These are phyloP conservation scores for Champsocephalus esox DNA, from an alignment of 2,797 vertebrate genomes.

Conservation along the genomic window DNA sequence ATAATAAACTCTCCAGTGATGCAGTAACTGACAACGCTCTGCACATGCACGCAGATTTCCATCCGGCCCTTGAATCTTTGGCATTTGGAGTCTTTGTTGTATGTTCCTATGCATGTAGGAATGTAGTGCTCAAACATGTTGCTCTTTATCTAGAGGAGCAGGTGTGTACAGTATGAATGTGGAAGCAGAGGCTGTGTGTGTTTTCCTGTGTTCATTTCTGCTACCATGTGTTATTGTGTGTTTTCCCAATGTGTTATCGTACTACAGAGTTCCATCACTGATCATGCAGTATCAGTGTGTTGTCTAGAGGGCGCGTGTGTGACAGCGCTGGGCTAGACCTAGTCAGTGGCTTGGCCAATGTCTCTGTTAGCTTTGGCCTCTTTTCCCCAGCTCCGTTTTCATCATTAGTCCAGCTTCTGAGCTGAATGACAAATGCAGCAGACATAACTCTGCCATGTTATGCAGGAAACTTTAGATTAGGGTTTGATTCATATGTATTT, in stretches of 20 bases:
- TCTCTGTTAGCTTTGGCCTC: slow-evolving; percentile 69
- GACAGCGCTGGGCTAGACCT: slow-evolving; percentile 14
- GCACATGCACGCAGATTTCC: slow-evolving; percentile 22
- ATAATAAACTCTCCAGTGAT: slow-evolving; percentile 66
- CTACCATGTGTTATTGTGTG: background rate
- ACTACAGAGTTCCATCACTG: background rate
- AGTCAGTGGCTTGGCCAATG: slow-evolving; percentile 67
- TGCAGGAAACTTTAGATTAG: slow-evolving; percentile 56
- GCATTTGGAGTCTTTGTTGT: no score
- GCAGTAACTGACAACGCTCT: slow-evolving; percentile 45
- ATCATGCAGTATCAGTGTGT: slow-evolving; percentile 4
- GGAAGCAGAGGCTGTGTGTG: background rate
- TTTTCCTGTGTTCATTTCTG: background rate
- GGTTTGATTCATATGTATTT: slow-evolving; percentile 35
- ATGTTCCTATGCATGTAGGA: slow-evolving; percentile 8
- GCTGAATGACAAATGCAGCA: slow-evolving; percentile 59
- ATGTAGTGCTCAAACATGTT: slow-evolving; percentile 4
- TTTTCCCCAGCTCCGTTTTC: slow-evolving; percentile 58
- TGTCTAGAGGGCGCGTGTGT: slow-evolving; percentile 30
- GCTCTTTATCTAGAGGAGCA: background rate
- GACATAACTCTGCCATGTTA: slow-evolving; percentile 47
- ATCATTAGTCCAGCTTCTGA: slow-evolving; percentile 46
- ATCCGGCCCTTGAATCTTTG: slow-evolving; percentile 1
- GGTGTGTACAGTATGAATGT: background rate
- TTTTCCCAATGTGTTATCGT: background rate